Evolutionary conservation across 2,797 vertebrate species (phyloP), one percentile per base, ranked within the genome.

Genomic region (Coregonus suidteri): DNA sequence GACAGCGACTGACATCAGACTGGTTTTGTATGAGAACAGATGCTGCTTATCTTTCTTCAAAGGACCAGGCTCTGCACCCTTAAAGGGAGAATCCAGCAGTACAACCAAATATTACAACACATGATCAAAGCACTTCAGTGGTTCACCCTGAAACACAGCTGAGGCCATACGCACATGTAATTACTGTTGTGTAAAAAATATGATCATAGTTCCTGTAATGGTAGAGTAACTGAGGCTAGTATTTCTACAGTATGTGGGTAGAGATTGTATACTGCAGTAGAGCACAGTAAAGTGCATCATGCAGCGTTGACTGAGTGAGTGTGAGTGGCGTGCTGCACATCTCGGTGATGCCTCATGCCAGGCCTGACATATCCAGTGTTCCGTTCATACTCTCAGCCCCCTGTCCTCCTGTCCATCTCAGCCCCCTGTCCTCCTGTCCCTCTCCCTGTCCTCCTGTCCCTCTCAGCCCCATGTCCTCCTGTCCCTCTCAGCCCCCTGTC

Each of bases 11-110:
- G 77, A 53, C 30, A 25, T 77, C 70, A 15, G 64, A 13, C 71
- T 71, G 54, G 79, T 85, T 68, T 79, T 79, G 56, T 85, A 64
- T 77, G 81, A 76, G 65, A 41, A n/a, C 68, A 31, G 3, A 82
- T 87, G 79, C 84, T 83, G 84, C 83, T 73, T 51, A 79, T 86
- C 88, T 85, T 64, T 80, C 79, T 85, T 89, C 84, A 86, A 86
- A 89, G 79, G 47, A 79, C 75, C 20, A 66, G 37, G 51, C 80
- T 71, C 66, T 75, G 68, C 74, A 86, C 77, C 54, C 70, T 75
- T 56, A 76, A 81, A 79, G 75, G 79, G 74, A 70, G 68, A 83
- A 81, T 85, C 77, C 78, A 82, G 79, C 79, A 30, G 79, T 76
- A 82, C 73, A 71, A 76, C 70, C 66, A 71, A 77, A 89, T 53